Conservation (phyloP, 2,888 invertebrate genomes). For the Pachymerium ferrugineum region DNA sequence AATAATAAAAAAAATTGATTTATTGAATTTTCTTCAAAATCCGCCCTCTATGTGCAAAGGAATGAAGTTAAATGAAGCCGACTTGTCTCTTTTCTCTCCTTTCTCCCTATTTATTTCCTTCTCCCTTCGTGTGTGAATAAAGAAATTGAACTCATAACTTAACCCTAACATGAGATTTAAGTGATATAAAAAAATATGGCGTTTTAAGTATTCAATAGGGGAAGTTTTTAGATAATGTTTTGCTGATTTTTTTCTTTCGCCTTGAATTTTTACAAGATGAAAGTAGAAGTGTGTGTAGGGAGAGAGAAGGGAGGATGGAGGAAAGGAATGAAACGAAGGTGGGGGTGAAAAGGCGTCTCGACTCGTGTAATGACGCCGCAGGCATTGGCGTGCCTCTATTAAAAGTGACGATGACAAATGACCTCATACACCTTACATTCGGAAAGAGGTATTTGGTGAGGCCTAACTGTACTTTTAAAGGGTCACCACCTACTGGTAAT, state of each 20-base stretch:
- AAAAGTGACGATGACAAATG: conserved; percentile 25
- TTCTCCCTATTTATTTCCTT: not conserved
- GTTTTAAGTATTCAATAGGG: not conserved
- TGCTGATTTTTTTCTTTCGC: not conserved
- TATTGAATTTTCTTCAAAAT: not conserved
- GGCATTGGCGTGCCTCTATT: conserved; percentile 15
- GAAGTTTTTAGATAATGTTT: not conserved
- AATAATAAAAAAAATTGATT: conserved; percentile 17
- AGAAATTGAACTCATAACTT: conserved; percentile 17
- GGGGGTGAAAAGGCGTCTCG: not conserved
- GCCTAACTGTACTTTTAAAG: not conserved
- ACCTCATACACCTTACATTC: not conserved
- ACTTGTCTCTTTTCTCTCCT: not conserved
- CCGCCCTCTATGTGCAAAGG: not conserved
- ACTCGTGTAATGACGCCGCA: conserved; percentile 12
- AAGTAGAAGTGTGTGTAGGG: not conserved
- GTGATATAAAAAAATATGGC: not conserved
- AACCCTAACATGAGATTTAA: not conserved
- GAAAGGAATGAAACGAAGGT: not conserved
- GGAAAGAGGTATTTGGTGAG: not conserved
- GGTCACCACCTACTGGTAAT: too few relatives aligned
- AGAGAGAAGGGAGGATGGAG: not conserved
- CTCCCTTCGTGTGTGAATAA: not conserved
- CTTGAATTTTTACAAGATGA: not conserved
- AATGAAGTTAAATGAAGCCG: conserved; percentile 10